Evolutionary conservation across 2,888 invertebrate genomes (phyloP).

Genomic region (Leucoma salicis): DNA sequence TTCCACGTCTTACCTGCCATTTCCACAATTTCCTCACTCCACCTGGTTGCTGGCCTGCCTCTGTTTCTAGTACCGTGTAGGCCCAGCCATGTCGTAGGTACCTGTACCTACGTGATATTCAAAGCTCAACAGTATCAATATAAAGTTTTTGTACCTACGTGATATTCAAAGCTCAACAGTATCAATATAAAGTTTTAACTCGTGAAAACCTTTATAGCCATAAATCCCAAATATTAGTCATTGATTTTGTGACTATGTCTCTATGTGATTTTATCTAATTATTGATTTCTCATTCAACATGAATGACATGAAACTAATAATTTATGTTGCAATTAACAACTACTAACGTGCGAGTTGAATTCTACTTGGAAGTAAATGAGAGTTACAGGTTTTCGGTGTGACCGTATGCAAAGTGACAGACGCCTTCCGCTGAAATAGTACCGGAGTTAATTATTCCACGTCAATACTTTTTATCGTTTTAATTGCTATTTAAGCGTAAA

Average conservation of each 20-base stretch:
- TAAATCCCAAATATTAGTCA: constrained; percentile 17
- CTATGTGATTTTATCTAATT: constrained; percentile 23
- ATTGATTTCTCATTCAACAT: constrained; percentile 29
- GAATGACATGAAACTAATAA: constrained; percentile 17
- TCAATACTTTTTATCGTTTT: constrained; percentile 3
- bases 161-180: constrained; percentile 12
- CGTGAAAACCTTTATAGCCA: constrained; percentile 9
- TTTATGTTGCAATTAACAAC: constrained; percentile 15
- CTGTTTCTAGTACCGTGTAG: too few relatives aligned
- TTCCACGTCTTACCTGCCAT: too few relatives aligned
- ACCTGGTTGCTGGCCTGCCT: too few relatives aligned
- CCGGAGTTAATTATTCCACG: constrained; percentile 3
- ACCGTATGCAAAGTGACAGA: constrained; percentile 7
- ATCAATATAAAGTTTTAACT: constrained; percentile 21
- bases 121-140: constrained; percentile 14
- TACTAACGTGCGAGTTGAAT: constrained; percentile 4
- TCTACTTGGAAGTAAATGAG: constrained; percentile 3
- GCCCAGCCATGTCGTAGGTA: too few relatives aligned
- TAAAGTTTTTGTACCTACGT: too few relatives aligned
- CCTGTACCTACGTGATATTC: background rate
- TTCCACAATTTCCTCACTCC: too few relatives aligned
- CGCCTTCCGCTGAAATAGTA: constrained; percentile 8
- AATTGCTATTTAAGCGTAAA: constrained; percentile 1
- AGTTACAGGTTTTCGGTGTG: constrained; percentile 7
- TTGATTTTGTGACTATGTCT: constrained; percentile 21